Base-by-base conservation (phyloP, 2,888 invertebrate genomes). In the Acanthosepion lycidas region DNA sequence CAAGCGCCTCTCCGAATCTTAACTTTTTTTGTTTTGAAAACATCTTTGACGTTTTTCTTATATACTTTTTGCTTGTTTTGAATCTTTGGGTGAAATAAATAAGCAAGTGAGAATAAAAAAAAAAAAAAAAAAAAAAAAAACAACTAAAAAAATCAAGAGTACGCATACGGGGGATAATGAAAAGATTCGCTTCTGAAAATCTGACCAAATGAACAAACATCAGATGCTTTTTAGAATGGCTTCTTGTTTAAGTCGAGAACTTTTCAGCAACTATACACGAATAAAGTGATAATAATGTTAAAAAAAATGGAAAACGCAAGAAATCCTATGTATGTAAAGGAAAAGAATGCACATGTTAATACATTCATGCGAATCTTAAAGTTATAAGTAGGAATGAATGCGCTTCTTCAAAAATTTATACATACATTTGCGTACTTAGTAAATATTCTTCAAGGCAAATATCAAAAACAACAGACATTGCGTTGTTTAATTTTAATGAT, bases 101-200 rank as follows among this genome's bases (percentile, higher is more conserved):
- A 15, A n/a, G 6, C 2, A 8, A n/a, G n/a, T 3, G 1, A n/a
- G n/a, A 18, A 5, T 15, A 2, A 6, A n/a, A 78, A 5, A 33
- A 78, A 15, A 15, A 42, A 42, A 42, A 42, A 42, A 42, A 42
- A 1, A 15, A 42, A 42, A 42, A 42, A 42, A 42, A 42, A 1
- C 42, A 42, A n/a, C n/a, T 78, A 1, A 12, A 78, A 1, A 12
- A 78, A 78, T 78, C 12, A 78, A n/a, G 33, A 78, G n/a, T 42
- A 42, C 42, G 42, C 42, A 42, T 42, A 42, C 2, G 42, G 42
- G 42, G 42, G 42, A 42, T 42, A 42, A 42, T 42, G 42, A 42
- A 42, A 42, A 42, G 42, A 42, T 42, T 42, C 42, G 42, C 42
- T 42, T 42, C 42, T 42, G 42, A 42, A 42, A 42, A 42, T 42